Conservation (phyloP, 2,888 invertebrate genomes). For the Schizotus pectinicornis region DNA sequence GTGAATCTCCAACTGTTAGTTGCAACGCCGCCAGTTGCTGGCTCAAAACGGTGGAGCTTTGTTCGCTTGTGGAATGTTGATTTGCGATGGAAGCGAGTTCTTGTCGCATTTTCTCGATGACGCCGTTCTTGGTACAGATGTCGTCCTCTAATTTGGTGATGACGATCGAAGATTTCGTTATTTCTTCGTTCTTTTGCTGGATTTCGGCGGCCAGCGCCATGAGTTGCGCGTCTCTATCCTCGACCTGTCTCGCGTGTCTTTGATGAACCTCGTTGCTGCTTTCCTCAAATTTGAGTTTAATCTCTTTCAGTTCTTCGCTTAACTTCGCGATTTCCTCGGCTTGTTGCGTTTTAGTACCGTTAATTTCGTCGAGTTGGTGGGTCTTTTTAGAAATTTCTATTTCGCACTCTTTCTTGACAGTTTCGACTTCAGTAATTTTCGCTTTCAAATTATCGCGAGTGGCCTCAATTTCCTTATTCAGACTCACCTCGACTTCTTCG, state of each 20-base stretch:
- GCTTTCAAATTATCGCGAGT: slow-evolving; percentile 49
- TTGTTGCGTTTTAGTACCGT: slow-evolving; percentile 50
- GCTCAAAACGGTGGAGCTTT: slow-evolving; percentile 2
- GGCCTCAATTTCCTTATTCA: slow-evolving; percentile 40
- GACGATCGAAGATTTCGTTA: slow-evolving; percentile 32
- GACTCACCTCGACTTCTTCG: slow-evolving; percentile 33
- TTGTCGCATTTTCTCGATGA: slow-evolving; percentile 40
- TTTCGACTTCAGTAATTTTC: slow-evolving; percentile 53
- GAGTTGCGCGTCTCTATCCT: slow-evolving; percentile 39
- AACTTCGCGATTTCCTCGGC: slow-evolving; percentile 39
- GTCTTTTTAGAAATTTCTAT: slow-evolving; percentile 46
- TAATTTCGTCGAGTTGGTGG: slow-evolving; percentile 59
- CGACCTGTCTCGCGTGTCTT: slow-evolving; percentile 32
- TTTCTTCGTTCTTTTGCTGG: slow-evolving; percentile 43
- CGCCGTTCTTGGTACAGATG: slow-evolving; percentile 34
- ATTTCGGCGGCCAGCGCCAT: slow-evolving; percentile 39
- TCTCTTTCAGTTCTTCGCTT: slow-evolving; percentile 36
- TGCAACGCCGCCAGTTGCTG: slow-evolving; percentile 1
- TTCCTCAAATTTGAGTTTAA: slow-evolving; percentile 34
- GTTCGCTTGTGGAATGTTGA: slow-evolving; percentile 24
- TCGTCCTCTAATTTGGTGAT: slow-evolving; percentile 41
- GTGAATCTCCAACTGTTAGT: slow-evolving; percentile 18
- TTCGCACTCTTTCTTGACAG: slow-evolving; percentile 48
- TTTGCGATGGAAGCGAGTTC: slow-evolving; percentile 37
- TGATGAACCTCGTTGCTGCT: slow-evolving; percentile 34